A percentile compares a stretch with the other conserved stretches of the same genome.
phyloP scores from a whole-genome alignment of 64 coral and sea anemone genomes.

The Hydrozoanthus tunicans region DNA sequence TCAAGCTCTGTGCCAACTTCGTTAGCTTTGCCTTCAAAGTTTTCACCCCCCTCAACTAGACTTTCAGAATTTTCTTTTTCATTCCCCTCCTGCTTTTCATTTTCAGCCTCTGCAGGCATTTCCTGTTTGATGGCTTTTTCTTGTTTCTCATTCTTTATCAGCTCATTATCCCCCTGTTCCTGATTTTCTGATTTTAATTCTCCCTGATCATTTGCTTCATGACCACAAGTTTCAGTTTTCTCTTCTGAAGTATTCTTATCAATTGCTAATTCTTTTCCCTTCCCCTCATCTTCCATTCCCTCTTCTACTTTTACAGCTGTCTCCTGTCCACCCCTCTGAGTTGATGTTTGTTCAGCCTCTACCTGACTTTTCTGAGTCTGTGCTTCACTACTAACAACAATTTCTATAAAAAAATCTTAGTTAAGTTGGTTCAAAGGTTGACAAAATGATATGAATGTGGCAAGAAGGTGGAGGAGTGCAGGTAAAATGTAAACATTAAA shows the following conservation, averaged over 20 bases:
- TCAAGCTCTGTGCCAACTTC: neutral
- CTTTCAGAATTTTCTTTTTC: neutral
- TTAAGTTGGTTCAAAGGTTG: neutral
- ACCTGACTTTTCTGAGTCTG: neutral
- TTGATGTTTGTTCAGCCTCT: neutral
- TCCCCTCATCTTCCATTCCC: neutral
- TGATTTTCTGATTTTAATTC: neutral
- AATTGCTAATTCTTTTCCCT: neutral
- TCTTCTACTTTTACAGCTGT: constrained; percentile 18
- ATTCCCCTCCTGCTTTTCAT: neutral
- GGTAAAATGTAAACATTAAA: too few species aligned
- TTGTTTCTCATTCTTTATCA: neutral
- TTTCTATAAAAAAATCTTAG: constrained; percentile 11
- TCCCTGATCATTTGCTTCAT: neutral
- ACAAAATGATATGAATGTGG: too few species aligned
- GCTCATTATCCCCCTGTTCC: neutral
- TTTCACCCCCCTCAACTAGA: constrained; percentile 38
- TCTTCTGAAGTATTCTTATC: constrained; percentile 6
- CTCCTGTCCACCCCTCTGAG: constrained; percentile 36
- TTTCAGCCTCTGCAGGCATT: neutral
- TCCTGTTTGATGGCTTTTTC: neutral
- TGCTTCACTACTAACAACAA: constrained; percentile 2
- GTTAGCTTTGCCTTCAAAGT: neutral
- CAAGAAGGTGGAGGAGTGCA: too few species aligned
- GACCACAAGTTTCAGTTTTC: neutral